These are phyloP conservation scores for Cyprinus carpio DNA, from an alignment of 2,113 vertebrate genomes.

Conservation along the genomic window DNA sequence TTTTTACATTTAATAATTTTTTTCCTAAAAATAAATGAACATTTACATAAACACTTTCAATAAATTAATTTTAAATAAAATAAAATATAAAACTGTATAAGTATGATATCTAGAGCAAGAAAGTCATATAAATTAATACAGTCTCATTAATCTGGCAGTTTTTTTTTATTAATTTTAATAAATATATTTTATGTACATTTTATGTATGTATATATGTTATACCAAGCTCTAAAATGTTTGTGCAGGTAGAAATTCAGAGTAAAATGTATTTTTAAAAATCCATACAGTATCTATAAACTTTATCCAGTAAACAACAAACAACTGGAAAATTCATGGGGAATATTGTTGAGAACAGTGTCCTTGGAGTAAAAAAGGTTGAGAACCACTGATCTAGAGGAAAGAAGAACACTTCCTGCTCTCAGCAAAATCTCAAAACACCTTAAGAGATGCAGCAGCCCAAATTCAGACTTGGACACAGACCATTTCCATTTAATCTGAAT, in stretches of 20 bases:
- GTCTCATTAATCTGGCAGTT: no score
- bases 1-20: no score
- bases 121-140: background rate
- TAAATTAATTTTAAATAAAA: background rate
- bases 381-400: background rate
- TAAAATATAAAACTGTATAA: no score
- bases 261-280: background rate
- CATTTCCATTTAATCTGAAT: constrained; percentile 30
- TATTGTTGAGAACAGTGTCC: background rate
- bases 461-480: constrained; percentile 15
- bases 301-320: background rate
- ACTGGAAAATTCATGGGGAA: background rate
- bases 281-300: background rate
- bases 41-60: background rate
- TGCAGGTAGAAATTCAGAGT: background rate
- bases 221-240: background rate
- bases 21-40: background rate
- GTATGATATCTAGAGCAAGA: no score
- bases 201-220: background rate
- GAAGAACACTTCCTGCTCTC: background rate
- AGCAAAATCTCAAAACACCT: background rate
- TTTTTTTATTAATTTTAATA: background rate
- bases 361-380: background rate
- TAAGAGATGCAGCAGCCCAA: background rate
- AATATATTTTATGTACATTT: no score